These are phyloP conservation scores for Xiphophorus maculatus DNA, from an alignment of 2,113 vertebrate species.

Conservation along the genomic window DNA sequence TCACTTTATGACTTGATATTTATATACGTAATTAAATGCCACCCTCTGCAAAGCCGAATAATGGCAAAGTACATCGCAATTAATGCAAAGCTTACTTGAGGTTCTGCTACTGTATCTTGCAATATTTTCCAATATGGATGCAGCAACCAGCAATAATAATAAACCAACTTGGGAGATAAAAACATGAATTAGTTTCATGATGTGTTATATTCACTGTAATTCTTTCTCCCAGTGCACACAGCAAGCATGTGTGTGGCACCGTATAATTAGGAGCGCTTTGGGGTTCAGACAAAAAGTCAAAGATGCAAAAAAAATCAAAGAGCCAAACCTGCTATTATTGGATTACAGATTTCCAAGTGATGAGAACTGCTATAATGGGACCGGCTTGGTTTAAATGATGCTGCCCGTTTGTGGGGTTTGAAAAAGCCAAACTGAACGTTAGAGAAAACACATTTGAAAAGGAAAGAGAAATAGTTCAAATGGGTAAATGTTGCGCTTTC, in stretches of 20 bases:
- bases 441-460: not conserved
- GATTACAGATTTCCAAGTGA: not conserved
- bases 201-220: slow-evolving; percentile 4
- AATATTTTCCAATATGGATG: not conserved
- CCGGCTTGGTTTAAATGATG: not conserved
- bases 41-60: slow-evolving; percentile 2
- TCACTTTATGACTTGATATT: not conserved
- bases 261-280: slow-evolving; percentile 12
- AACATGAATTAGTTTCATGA: slow-evolving; percentile 24
- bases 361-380: slow-evolving; percentile 12
- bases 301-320: not conserved
- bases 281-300: slow-evolving; percentile 21
- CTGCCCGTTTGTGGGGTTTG: not conserved
- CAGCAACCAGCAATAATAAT: slow-evolving; percentile 7
- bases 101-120: slow-evolving; percentile 7
- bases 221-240: slow-evolving; percentile 2
- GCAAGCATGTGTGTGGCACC: not conserved
- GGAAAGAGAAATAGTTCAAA: not conserved
- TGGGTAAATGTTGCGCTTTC: not conserved
- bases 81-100: not conserved
- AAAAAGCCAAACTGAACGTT: not conserved
- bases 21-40: not conserved
- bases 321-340: slow-evolving; percentile 5
- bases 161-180: slow-evolving; percentile 6
- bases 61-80: not conserved